Conservation (phyloP, 1,140 invertebrate genomes). For the Drosophila pachea region DNA sequence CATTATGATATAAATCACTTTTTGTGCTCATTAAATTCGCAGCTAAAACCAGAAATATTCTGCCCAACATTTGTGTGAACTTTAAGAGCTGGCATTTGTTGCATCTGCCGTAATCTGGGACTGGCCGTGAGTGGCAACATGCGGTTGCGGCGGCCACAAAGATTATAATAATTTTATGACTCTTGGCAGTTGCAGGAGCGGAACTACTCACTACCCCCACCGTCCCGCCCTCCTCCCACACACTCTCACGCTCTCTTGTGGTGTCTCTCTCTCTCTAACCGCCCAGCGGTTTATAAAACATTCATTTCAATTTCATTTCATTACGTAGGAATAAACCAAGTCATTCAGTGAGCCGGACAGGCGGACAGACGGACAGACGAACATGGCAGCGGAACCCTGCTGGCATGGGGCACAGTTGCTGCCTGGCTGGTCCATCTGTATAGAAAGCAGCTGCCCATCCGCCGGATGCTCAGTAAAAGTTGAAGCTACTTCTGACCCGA, state of each 20-base stretch:
- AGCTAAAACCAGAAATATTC: constrained; percentile 6
- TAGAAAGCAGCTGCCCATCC: constrained; percentile 48
- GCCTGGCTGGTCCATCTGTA: constrained; percentile 50
- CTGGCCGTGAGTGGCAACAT: constrained; percentile 12
- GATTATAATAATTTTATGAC: constrained; percentile 68
- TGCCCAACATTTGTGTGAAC: background rate
- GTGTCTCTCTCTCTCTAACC: constrained; percentile 21
- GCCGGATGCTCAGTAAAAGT: constrained; percentile 71
- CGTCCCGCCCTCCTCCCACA: too few species aligned
- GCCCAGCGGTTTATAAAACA: constrained; percentile 66
- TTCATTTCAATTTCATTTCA: constrained; percentile 78
- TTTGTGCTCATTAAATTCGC: constrained; percentile 17
- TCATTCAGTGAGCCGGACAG: constrained; percentile 44
- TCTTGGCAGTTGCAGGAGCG: constrained; percentile 6
- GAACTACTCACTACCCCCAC: background rate
- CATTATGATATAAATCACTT: constrained; percentile 13
- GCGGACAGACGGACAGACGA: constrained; percentile 5
- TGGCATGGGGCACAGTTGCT: constrained; percentile 18
- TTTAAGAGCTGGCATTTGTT: constrained; percentile 19
- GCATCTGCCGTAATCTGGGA: constrained; percentile 8
- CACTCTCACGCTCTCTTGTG: background rate
- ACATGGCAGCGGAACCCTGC: constrained; percentile 6
- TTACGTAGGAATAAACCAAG: constrained; percentile 76
- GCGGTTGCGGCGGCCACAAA: constrained; percentile 22
- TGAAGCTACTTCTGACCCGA: constrained; percentile 37